Base-by-base conservation (phyloP, 2,888 invertebrate species). In the Gerosis bhagava region DNA sequence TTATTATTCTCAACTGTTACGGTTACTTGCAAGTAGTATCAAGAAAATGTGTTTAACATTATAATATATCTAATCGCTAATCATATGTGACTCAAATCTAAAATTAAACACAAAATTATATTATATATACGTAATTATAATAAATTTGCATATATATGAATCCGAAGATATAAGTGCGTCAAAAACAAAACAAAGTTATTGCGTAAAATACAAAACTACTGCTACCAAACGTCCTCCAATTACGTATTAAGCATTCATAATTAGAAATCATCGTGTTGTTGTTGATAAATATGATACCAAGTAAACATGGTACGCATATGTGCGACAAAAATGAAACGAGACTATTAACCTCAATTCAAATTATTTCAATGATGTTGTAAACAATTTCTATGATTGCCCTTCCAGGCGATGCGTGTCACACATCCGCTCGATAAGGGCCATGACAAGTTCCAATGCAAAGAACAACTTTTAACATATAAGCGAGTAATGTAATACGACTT, bases 281-380 rank as follows among this genome's bases (percentile, higher is more conserved):
- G 73, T 81, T 77, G 76, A 76, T 77, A 75, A 77, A 70, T 70
- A 70, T 62, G 66, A 67, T 64, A 66, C 62, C 64, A 70, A 69
- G 77, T 80, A 81, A 83, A 79, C 82, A 86, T 83, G 83, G 79
- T 69, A 73, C 78, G 78, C 86, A 88, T 81, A 77, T 86, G 86
- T 83, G 83, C 71, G 82, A 81, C 87, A 82, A 76, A 72, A 78
- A 75, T 76, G 72, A 74, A 75, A 78, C 74, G 72, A 78, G 73
- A 77, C 81, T 75, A 83, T 86, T 86, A 86, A 87, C 86, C 87
- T 86, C 81, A 77, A 81, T 88, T 82, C 73, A 68, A 81, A 79
- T 82, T 74, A 78, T 77, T 81, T 81, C 75, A 80, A 81, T 79
- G 74, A 75, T 77, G 79, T 73, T 73, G 71, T 74, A 76, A 75